These are phyloP conservation scores for Zaprionus inermis DNA, from an alignment of 1,140 invertebrate genomes.

Conservation along the genomic window DNA sequence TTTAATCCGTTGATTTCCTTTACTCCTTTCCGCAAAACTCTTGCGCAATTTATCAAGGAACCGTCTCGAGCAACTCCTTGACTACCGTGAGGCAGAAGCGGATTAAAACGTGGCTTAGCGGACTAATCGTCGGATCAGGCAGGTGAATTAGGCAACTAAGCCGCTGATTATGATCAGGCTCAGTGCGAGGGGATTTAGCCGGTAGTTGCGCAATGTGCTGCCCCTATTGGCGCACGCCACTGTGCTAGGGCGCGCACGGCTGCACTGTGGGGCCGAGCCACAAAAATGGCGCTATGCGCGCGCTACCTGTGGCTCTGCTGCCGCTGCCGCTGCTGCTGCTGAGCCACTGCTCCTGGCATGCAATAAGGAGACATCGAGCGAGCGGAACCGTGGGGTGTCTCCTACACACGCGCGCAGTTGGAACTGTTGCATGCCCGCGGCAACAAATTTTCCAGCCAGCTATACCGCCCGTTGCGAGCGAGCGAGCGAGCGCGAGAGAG, in stretches of 20 bases:
- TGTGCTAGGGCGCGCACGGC: neutral
- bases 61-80: too few species aligned
- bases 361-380: neutral
- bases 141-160: slow-evolving; percentile 1
- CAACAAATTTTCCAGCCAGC: slow-evolving; percentile 52
- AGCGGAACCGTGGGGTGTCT: slow-evolving; percentile 40
- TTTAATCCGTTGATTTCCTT: too few species aligned
- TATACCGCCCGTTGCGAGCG: slow-evolving; percentile 57
- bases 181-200: neutral
- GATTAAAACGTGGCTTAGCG: slow-evolving; percentile 11
- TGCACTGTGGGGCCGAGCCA: slow-evolving; percentile 3
- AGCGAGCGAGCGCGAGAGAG: slow-evolving; percentile 2
- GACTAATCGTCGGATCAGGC: neutral
- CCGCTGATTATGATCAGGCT: slow-evolving; percentile 25
- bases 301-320: slow-evolving; percentile 33
- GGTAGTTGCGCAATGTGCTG: neutral
- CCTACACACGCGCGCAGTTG: slow-evolving; percentile 58
- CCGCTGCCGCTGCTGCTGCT: neutral
- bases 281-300: slow-evolving; percentile 15
- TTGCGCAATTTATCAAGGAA: too few species aligned
- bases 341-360: neutral
- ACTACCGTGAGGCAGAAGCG: neutral
- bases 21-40: too few species aligned
- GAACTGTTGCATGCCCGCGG: slow-evolving; percentile 60
- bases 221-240: slow-evolving; percentile 6